Evolutionary conservation across 2,888 invertebrate genomes (phyloP), one percentile per base, ranked within the genome.

Genomic region (Pseudeuparius sepicola): DNA sequence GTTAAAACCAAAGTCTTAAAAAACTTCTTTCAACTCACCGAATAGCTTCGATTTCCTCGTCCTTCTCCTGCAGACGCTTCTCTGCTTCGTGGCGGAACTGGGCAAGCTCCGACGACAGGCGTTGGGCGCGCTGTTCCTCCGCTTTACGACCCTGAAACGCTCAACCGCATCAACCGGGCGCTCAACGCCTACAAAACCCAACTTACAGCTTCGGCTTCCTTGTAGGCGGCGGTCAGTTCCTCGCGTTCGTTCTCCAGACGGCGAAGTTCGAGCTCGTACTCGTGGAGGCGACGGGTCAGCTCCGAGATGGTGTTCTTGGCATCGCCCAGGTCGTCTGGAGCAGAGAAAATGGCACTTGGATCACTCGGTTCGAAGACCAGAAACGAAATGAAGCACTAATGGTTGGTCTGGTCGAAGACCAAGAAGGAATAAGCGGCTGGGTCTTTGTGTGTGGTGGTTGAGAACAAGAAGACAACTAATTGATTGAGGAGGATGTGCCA

Each of bases 191-290:
- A n/a, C n/a, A n/a, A n/a, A n/a, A n/a, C n/a, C n/a, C n/a, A 20
- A 76, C 85, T 79, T 71, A 94, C 90, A 63, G 93, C 89, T 69
- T 98, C 97, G 52, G 96, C 92, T 73, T 98, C 98, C 67, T 89
- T 89, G 76, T 94, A 92, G 55, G 96, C 96, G 52, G 88, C 88
- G 52, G 92, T 89, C 60, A 98, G 82, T 71, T 94, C 93, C 65
- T 98, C 96, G 60, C 97, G 87, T 72, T 98, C 98, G 66, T 93
- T 94, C 74, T 97, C 97, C 70, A 98, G 76, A 63, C 94, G 87
- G 65, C 89, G 90, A 67, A 88, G 82, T 75, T 88, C 96, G 67
- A 90, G 75, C 66, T 96, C 94, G 70, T 96, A 72, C 68, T 98
- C 98, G 68, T 96, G 94, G 65, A 94, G 79, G 67, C 93, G 85